These are phyloP conservation scores for Cairina moschata DNA, from an alignment of 2,113 vertebrate genomes.

Conservation along the genomic window DNA sequence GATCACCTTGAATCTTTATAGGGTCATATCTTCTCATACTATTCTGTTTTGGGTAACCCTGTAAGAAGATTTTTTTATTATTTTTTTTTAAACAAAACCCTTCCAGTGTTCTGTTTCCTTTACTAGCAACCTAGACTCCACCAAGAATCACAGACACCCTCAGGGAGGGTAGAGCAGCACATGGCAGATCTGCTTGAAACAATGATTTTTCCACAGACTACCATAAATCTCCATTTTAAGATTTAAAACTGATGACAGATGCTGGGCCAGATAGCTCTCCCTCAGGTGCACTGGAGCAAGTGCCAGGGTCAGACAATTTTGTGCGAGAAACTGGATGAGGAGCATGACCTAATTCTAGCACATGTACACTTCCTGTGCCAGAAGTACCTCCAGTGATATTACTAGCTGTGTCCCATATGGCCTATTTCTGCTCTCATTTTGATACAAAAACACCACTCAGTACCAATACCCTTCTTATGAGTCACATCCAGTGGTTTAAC, in stretches of 20 bases:
- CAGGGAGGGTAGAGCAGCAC: slow-evolving; percentile 2
- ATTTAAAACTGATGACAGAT: slow-evolving; percentile 64
- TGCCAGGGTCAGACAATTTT: slow-evolving; percentile 70
- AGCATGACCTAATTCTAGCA: slow-evolving; percentile 77
- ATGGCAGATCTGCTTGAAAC: neutral
- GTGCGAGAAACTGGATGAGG: slow-evolving; percentile 59
- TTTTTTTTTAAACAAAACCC: neutral
- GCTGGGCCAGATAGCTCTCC: slow-evolving; percentile 72
- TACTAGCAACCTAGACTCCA: neutral
- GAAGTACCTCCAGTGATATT: slow-evolving; percentile 51
- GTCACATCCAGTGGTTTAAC: neutral
- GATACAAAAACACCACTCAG: neutral
- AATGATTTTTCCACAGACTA: slow-evolving; percentile 29
- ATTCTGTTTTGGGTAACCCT: neutral
- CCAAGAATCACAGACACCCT: slow-evolving; percentile 28
- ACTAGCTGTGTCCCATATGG: slow-evolving; percentile 74
- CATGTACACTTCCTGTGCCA: slow-evolving; percentile 54
- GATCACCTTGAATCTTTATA: neutral
- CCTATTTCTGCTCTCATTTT: slow-evolving; percentile 43
- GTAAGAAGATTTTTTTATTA: neutral
- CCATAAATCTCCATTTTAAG: slow-evolving; percentile 24
- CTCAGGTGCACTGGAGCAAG: slow-evolving; percentile 66
- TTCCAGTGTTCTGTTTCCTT: neutral
- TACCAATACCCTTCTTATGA: neutral
- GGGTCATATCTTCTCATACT: neutral